Percentiles rank a stretch among this genome's conserved stretches.
Conservation (phyloP, 2,113 vertebrate genomes). For the Laticauda colubrina region DNA sequence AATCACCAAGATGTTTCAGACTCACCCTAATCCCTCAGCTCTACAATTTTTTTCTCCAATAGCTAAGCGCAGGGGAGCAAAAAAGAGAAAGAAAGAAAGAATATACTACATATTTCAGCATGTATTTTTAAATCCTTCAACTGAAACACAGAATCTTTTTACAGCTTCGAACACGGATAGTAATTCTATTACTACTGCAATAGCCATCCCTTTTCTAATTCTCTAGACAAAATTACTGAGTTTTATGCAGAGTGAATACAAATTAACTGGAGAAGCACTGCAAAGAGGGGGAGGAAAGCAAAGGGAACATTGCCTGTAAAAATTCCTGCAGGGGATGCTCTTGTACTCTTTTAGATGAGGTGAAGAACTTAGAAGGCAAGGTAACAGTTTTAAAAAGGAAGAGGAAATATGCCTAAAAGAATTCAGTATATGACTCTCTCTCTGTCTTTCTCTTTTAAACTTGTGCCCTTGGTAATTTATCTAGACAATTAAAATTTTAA, state of each 20-base stretch:
- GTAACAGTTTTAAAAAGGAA: not conserved
- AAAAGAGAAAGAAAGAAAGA: not conserved
- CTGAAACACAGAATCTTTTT: slow-evolving; percentile 63
- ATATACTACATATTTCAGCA: slow-evolving; percentile 42
- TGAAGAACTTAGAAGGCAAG: not conserved
- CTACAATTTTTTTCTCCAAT: not conserved
- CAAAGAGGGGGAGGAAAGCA: not conserved
- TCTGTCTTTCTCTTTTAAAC: not conserved
- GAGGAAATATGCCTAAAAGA: slow-evolving; percentile 5
- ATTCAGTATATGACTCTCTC: slow-evolving; percentile 23
- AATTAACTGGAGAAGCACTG: slow-evolving; percentile 43
- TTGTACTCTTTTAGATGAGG: slow-evolving; percentile 40
- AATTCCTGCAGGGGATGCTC: slow-evolving; percentile 63
- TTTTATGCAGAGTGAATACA: slow-evolving; percentile 54
- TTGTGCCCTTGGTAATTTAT: slow-evolving; percentile 43
- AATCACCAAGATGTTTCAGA: not conserved
- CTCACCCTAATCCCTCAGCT: not conserved
- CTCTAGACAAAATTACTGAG: slow-evolving; percentile 62
- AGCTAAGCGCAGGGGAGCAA: slow-evolving; percentile 18
- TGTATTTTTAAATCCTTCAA: slow-evolving; percentile 61
- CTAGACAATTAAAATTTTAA: slow-evolving; percentile 56
- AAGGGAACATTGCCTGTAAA: slow-evolving; percentile 9
- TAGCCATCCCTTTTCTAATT: slow-evolving; percentile 59
- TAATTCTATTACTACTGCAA: slow-evolving; percentile 63
- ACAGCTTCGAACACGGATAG: slow-evolving; percentile 58